Percentiles rank a stretch among this genome's conserved stretches.
These are phyloP conservation scores for Rana temporaria DNA, from an alignment of 2,113 vertebrate genomes.

Conservation along the genomic window DNA sequence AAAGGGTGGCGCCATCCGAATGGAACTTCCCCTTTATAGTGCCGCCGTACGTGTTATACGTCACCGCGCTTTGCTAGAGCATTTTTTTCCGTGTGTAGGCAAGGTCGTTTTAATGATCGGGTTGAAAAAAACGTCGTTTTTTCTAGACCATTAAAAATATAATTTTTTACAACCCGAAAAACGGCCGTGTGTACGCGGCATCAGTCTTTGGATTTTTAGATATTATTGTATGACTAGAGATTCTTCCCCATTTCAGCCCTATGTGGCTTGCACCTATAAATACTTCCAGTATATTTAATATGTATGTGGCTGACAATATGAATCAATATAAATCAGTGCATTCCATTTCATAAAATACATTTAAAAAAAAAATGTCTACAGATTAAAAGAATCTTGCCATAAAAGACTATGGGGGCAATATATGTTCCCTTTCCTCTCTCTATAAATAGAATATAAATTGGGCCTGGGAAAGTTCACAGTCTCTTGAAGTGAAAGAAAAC, in stretches of 20 bases:
- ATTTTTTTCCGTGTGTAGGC: too few species aligned
- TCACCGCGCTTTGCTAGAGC: too few species aligned
- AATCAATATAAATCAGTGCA: conserved; percentile 2
- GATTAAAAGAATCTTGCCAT: neutral
- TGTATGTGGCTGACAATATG: neutral
- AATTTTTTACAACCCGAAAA: too few species aligned
- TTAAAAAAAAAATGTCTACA: conserved; percentile 6
- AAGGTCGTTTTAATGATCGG: too few species aligned
- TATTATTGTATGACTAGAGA: neutral
- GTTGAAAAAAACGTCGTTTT: too few species aligned
- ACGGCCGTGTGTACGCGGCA: too few species aligned
- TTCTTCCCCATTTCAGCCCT: neutral
- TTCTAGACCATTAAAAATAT: too few species aligned
- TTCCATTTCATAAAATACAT: neutral
- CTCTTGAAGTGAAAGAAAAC: conserved; percentile 28
- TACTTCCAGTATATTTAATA: neutral
- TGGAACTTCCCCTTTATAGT: too few species aligned
- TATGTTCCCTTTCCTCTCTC: neutral
- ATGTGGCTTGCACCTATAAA: neutral
- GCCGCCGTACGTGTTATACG: too few species aligned
- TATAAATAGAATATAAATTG: conserved; percentile 55
- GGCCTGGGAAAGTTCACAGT: conserved; percentile 36
- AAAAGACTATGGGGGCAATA: neutral
- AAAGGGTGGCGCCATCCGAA: too few species aligned
- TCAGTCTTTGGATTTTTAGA: too few species aligned